Conservation (phyloP, 2,888 invertebrate species). For the Nebria brevicollis region DNA sequence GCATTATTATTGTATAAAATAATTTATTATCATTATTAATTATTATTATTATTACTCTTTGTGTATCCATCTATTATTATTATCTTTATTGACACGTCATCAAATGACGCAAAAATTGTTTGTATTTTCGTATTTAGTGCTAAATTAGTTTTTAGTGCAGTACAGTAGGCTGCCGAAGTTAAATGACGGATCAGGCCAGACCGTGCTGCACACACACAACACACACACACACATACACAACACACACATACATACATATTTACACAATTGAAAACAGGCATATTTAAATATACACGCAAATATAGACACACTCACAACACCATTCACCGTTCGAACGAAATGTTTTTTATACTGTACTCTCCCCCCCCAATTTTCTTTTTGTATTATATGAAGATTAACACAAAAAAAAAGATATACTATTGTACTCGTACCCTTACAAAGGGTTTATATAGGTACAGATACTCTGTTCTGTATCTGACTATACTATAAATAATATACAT, state of each 20-base stretch:
- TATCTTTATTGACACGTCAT: constrained; percentile 59
- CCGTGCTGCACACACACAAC: constrained; percentile 21
- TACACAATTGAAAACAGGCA: constrained; percentile 2
- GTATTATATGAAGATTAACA: constrained; percentile 24
- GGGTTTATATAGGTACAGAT: constrained; percentile 38
- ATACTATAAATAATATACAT: constrained; percentile 47
- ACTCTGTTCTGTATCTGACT: constrained; percentile 42
- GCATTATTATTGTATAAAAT: constrained; percentile 20
- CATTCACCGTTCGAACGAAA: constrained; percentile 23
- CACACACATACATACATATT: background rate
- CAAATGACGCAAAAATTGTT: constrained; percentile 60
- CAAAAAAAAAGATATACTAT: constrained; percentile 40
- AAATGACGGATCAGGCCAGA: constrained; percentile 13
- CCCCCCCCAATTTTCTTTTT: constrained; percentile 41
- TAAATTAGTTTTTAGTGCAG: constrained; percentile 16
- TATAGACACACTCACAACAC: constrained; percentile 21
- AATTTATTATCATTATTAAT: constrained; percentile 6
- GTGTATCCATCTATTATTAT: constrained; percentile 51
- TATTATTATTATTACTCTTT: constrained; percentile 20
- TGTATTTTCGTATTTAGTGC: constrained; percentile 24
- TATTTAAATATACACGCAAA: background rate
- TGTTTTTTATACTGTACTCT: constrained; percentile 45
- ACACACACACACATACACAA: no score
- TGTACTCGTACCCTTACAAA: constrained; percentile 44
- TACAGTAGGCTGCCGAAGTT: constrained; percentile 20